phyloP scores from a whole-genome alignment of 2,888 invertebrate species.

The Cancer borealis region DNA sequence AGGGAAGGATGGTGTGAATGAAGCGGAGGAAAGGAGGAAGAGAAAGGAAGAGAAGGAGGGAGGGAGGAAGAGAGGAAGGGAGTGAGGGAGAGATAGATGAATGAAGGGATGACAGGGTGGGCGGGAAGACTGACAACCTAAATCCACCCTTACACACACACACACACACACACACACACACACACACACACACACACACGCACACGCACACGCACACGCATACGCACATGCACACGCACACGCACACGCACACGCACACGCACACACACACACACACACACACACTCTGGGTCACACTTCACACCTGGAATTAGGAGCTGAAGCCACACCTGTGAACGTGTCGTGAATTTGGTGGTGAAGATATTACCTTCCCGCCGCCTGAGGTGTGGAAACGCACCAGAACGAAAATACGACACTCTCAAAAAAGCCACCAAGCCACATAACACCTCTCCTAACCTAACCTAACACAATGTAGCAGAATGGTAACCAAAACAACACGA shows the following conservation, averaged over 20 bases:
- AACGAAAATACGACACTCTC: too few species aligned
- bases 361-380: too few species aligned
- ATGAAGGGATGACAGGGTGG: background rate
- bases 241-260: background rate
- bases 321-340: too few species aligned
- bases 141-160: background rate
- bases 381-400: too few species aligned
- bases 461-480: too few species aligned
- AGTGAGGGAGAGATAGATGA: background rate
- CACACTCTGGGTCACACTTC: background rate
- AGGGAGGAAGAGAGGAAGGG: too few species aligned
- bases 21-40: background rate
- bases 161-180: background rate
- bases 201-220: background rate
- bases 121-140: background rate
- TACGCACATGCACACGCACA: background rate
- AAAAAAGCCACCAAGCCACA: too few species aligned
- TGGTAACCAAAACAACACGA: too few species aligned
- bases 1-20: background rate
- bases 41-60: background rate
- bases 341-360: too few species aligned
- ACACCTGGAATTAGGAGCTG: background rate
- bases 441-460: too few species aligned
- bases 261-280: background rate
- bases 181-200: slow-evolving; percentile 10